Evolutionary conservation across 1,140 invertebrate species (phyloP), one percentile per base, ranked within the genome.

Genomic region (Teleopsis dalmanni): DNA sequence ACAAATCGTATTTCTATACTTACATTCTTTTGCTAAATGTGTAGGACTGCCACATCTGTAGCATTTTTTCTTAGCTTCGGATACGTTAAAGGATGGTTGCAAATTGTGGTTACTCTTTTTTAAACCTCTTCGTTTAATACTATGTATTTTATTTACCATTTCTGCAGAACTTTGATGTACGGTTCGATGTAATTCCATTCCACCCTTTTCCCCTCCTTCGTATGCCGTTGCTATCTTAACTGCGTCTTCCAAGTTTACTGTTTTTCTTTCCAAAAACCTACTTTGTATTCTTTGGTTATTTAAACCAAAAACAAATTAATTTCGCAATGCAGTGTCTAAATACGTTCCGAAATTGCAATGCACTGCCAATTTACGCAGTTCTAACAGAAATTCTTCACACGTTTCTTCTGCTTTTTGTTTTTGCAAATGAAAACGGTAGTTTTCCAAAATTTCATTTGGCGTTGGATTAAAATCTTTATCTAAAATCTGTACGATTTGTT

Each of bases 281-380:
- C 35, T 34, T 51, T 46, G 35, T 10, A 51, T 16, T 40, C 23
- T 44, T 22, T 31, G 43, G 27, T 51, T 40, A 7, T 6, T 16
- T 3, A 51, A 19, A 4, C 49, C 49, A 37, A 40, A 46, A n/a
- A 51, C 49, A 51, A 51, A 51, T 40, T 51, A 34, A 23, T 51
- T 51, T 13, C 49, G 34, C 13, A 47, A 33, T 35, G 53, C 58
- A 6, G 47, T 62, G 11, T 58, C 46, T 19, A 55, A 18, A 47
- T 56, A 57, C 1, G 37, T 45, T 14, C 51, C 53, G 19, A 62
- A 62, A 49, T 60, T 57, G 34, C 56, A 62, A 22, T 57, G 47
- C 42, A 51, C 33, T 13, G 44, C 45, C 14, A 58, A 42, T 47
- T 57, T 57, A 8, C 50, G 41, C 23, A 60, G 23, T 7, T 27